phyloP scores from a whole-genome alignment of 2,888 invertebrate species.

The Dryobotodes eremita region DNA sequence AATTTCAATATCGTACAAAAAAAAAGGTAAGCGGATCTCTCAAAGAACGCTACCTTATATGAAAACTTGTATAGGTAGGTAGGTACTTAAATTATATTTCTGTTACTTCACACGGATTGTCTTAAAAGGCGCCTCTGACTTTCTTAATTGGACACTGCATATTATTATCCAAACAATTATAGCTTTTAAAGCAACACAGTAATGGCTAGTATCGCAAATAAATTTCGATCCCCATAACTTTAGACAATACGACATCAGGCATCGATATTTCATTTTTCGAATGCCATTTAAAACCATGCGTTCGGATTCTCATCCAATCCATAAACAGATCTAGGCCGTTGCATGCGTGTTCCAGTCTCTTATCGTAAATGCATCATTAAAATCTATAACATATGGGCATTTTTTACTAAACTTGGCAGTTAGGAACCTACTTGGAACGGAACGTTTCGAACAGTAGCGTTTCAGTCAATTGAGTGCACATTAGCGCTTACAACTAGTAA shows the following conservation, averaged over 20 bases:
- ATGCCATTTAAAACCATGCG: conserved; percentile 44
- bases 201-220: conserved; percentile 24
- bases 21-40: conserved; percentile 20
- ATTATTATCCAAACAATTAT: conserved; percentile 40
- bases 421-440: conserved; percentile 51
- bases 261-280: conserved; percentile 53
- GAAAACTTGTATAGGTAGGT: conserved; percentile 30
- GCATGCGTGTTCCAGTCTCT: conserved; percentile 55
- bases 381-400: conserved; percentile 50
- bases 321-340: conserved; percentile 51
- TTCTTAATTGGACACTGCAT: conserved; percentile 44
- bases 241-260: conserved; percentile 24
- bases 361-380: conserved; percentile 50
- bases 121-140: conserved; percentile 49
- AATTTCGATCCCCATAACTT: conserved; percentile 14
- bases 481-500: conserved; percentile 61
- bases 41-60: conserved; percentile 35
- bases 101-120: conserved; percentile 18
- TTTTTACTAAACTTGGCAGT: conserved; percentile 22
- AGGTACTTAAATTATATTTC: no score
- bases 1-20: conserved; percentile 28
- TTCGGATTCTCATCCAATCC: conserved; percentile 40
- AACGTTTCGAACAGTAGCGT: conserved; percentile 47
- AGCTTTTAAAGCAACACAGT: conserved; percentile 9
- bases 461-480: conserved; percentile 61